phyloP scores from a whole-genome alignment of 1,140 invertebrate species.

The Neodiprion fabricii region DNA sequence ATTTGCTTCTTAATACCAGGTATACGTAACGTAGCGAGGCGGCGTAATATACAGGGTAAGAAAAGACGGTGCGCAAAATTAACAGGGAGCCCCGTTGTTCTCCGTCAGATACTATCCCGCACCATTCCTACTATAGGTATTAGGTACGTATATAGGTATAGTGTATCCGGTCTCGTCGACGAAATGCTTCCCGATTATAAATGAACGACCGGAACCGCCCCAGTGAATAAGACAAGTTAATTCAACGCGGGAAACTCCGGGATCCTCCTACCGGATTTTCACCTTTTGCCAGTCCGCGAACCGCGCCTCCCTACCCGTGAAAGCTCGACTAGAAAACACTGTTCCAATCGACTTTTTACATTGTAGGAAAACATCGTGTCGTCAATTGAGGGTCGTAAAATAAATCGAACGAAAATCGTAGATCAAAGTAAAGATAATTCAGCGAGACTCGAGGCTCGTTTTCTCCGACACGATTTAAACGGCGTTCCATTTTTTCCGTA shows the following conservation, averaged over 20 bases:
- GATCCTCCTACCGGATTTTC: slow-evolving; percentile 1
- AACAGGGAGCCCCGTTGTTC: too few relatives aligned
- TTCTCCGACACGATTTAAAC: not conserved
- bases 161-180: not conserved
- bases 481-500: too few relatives aligned
- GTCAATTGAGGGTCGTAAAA: too few relatives aligned
- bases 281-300: not conserved
- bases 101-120: too few relatives aligned
- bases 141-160: not conserved
- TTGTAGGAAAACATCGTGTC: not conserved
- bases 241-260: not conserved
- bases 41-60: too few relatives aligned
- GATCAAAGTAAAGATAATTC: too few relatives aligned
- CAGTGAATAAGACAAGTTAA: not conserved
- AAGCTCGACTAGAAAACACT: not conserved
- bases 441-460: not conserved
- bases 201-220: slow-evolving; percentile 1
- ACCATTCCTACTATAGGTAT: not conserved
- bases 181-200: slow-evolving; percentile 3
- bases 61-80: too few relatives aligned
- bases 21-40: too few relatives aligned
- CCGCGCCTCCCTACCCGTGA: not conserved
- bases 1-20: too few relatives aligned
- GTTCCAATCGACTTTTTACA: slow-evolving; percentile 1
- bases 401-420: too few relatives aligned